Evolutionary conservation across 2,113 vertebrate species (phyloP), one percentile per base, ranked within the genome.

Genomic region (Ctenomys sociabilis): DNA sequence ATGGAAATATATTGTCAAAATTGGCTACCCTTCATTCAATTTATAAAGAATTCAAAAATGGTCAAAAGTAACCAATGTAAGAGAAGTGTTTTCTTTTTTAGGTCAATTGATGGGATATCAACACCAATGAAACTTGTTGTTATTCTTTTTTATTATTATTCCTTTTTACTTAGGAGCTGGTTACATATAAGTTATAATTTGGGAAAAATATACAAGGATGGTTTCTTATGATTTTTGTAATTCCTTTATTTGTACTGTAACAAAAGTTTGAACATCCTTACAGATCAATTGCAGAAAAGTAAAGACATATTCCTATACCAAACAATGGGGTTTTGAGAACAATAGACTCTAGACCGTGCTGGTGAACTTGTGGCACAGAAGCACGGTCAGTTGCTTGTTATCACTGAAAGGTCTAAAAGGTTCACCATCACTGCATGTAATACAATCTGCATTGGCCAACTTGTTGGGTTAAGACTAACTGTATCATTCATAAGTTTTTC

Each of bases 261-360:
- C 59, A 84, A 96, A 89, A 93, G 37, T 92, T 93, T n/a, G 88
- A 57, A 89, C 9, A 86, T 19, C 26, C 32, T 32, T 11, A 64
- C 1, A 35, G 4, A 90, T 63, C 40, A 57, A 54, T 57, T 88
- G n/a, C 19, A 91, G 30, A 91, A 95, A 90, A 85, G 57, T 49
- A 26, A 91, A 86, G 57, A 37, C 14, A 5, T 59, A 52, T 21
- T 78, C 72, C 21, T 54, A 22, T 32, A 81, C 3, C 10, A 86
- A 85, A 84, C 3, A 80, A 49, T 61, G 68, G 49, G 93, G 32
- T 88, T 96, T 49, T 87, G 37, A 72, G 61, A 57, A 96, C 94
- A 89, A 24, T 30, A 61, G 32, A 78, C 16, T 68, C 26, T 49
- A 21, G 10, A 43, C 5, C 13, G 40, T 45, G 37, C 35, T 73